Base-by-base conservation (phyloP, 2,797 vertebrate genomes). In the Ispidina lecontei region DNA sequence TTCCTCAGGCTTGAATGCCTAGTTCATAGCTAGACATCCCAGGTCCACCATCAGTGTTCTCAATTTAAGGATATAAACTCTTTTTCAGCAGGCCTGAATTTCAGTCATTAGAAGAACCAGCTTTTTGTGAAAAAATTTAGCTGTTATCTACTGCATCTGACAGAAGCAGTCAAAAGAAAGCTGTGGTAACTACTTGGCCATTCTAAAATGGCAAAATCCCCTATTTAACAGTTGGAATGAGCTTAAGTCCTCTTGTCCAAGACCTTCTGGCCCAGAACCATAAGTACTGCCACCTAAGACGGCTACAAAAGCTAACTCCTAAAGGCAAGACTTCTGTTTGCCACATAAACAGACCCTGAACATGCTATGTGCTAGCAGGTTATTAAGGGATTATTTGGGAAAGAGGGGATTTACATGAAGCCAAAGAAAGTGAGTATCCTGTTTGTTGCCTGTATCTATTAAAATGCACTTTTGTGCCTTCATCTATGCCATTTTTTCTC, bases 371-470 rank as follows among this genome's bases (percentile, higher is more conserved):
- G 21, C 51, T 77, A 31, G 69, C 44, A 73, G 46, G 29, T 90
- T 77, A 68, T 91, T 84, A 86, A 71, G 74, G 35, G 60, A 39
- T 92, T 95, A 71, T 79, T 91, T 88, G 29, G 80, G 33, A 94
- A 81, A 90, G 64, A 67, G 37, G 14, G 43, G 62, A 89, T 87
- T 77, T 89, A 60, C 83, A 71, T 64, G 54, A 54, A 87, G 83
- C 26, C 64, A 74, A 29, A 84, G 71, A 43, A 88, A 74, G 23
- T 43, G 41, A 82, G 26, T 64, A 71, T 84, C 68, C 64, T 75
- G 22, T 76, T 84, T 8, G 0, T 74, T 68, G 52, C 74, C 68
- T 70, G 9, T 18, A 23, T 67, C 52, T 82, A 43, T 73, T 84
- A 68, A 88, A 92, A 81, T 49, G 52, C 39, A 79, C 56, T 94